Evolutionary conservation across 2,113 vertebrate genomes (phyloP).

Genomic region (Phocoena phocoena): DNA sequence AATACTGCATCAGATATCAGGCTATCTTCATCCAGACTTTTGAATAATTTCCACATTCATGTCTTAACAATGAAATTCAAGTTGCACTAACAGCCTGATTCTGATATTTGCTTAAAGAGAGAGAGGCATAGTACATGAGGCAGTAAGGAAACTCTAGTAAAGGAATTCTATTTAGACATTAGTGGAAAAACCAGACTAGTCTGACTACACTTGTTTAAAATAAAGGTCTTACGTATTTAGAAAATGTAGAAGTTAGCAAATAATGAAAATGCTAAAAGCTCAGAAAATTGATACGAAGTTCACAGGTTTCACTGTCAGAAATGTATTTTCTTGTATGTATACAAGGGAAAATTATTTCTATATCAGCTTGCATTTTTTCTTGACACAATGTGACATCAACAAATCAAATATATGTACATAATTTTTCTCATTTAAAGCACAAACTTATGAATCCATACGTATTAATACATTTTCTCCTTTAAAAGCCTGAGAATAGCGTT

Average conservation of each 20-base stretch:
- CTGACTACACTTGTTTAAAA: constrained; percentile 34
- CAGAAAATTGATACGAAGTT: constrained; percentile 11
- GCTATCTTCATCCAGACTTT: constrained; percentile 29
- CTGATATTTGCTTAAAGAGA: constrained; percentile 39
- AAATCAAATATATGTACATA: constrained; percentile 13
- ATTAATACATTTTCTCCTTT: constrained; percentile 3
- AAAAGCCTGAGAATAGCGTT: constrained; percentile 45
- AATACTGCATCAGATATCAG: constrained; percentile 59
- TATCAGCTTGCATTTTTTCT: constrained; percentile 57
- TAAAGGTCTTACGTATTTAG: background rate
- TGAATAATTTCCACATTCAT: constrained; percentile 61
- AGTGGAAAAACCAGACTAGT: background rate
- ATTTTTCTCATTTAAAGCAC: constrained; percentile 29
- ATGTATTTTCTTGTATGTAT: background rate
- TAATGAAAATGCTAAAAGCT: constrained; percentile 37
- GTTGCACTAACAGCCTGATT: background rate
- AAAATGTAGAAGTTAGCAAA: constrained; percentile 27
- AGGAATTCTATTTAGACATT: constrained; percentile 20
- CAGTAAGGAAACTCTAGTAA: background rate
- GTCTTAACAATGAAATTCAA: constrained; percentile 50
- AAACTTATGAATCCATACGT: constrained; percentile 49
- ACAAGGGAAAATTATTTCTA: constrained; percentile 33
- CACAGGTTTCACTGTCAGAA: constrained; percentile 5
- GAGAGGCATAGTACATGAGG: background rate
- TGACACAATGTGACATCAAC: constrained; percentile 36